A percentile compares a stretch with the other conserved stretches of the same genome.
Conservation (phyloP, 1,140 invertebrate species). For the Panulirus ornatus region DNA sequence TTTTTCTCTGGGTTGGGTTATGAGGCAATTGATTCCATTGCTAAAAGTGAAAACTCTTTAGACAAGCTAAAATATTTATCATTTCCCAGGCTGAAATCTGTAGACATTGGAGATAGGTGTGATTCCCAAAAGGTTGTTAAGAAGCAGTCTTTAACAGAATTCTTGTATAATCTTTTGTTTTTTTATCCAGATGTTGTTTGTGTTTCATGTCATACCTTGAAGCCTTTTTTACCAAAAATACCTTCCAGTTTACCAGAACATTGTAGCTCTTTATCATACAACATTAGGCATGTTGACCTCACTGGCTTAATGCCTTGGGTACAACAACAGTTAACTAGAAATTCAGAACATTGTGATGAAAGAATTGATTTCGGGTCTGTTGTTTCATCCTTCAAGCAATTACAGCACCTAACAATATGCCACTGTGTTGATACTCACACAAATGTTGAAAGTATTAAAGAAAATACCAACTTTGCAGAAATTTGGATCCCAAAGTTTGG, state of each 20-base stretch:
- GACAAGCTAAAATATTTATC: slow-evolving; percentile 9
- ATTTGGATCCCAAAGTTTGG: slow-evolving; percentile 47
- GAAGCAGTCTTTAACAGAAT: slow-evolving; percentile 31
- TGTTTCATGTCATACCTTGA: slow-evolving; percentile 24
- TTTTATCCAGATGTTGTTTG: slow-evolving; percentile 30
- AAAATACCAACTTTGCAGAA: slow-evolving; percentile 31
- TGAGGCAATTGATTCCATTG: slow-evolving; percentile 2
- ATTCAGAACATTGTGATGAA: neutral
- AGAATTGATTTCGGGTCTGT: neutral
- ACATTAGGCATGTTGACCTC: slow-evolving; percentile 32
- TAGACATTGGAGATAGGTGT: slow-evolving; percentile 19
- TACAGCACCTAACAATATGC: slow-evolving; percentile 41
- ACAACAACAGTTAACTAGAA: neutral
- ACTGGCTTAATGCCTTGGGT: slow-evolving; percentile 35
- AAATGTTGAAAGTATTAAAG: slow-evolving; percentile 15
- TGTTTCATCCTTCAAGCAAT: neutral
- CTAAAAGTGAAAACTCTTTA: neutral
- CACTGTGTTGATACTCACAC: slow-evolving; percentile 1
- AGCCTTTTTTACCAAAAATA: slow-evolving; percentile 21
- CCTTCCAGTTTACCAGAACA: slow-evolving; percentile 6
- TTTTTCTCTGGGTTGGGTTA: slow-evolving; percentile 40
- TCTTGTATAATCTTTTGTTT: slow-evolving; percentile 43
- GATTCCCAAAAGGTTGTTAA: slow-evolving; percentile 9
- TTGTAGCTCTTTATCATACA: slow-evolving; percentile 2
- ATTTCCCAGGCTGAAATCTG: slow-evolving; percentile 34